phyloP scores from a whole-genome alignment of 2,113 vertebrate species.

The Anolis carolinensis region DNA sequence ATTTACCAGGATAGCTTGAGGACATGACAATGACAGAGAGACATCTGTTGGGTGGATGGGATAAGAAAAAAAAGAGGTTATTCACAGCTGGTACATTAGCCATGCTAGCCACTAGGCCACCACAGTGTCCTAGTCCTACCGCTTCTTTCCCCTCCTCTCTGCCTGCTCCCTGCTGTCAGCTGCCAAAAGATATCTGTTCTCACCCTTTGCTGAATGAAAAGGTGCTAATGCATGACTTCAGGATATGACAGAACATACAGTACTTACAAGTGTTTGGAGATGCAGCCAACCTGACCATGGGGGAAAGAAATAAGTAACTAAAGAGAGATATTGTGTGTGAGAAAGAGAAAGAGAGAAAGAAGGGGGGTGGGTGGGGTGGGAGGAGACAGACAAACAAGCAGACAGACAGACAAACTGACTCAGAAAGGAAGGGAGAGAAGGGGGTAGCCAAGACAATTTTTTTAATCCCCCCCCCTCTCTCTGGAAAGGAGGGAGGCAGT shows the following conservation, averaged over 20 bases:
- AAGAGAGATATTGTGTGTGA: constrained; percentile 60
- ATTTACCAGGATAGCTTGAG: constrained; percentile 79
- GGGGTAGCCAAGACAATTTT: constrained; percentile 35
- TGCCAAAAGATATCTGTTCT: constrained; percentile 93
- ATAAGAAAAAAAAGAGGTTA: constrained; percentile 60
- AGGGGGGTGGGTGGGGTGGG: not conserved
- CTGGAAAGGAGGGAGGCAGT: not conserved
- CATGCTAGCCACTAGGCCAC: constrained; percentile 80
- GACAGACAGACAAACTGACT: constrained; percentile 53
- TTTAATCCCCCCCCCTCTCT: constrained; percentile 38
- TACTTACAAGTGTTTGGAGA: constrained; percentile 85
- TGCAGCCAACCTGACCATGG: constrained; percentile 79
- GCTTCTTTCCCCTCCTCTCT: constrained; percentile 71
- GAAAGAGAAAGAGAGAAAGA: not conserved
- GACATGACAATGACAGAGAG: constrained; percentile 82
- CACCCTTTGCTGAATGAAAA: constrained; percentile 87
- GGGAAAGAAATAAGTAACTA: constrained; percentile 74
- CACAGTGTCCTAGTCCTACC: constrained; percentile 73
- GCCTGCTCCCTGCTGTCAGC: constrained; percentile 81
- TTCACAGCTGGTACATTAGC: constrained; percentile 80
- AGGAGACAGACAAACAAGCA: constrained; percentile 32
- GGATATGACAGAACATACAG: constrained; percentile 91
- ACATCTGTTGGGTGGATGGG: constrained; percentile 78
- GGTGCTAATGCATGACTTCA: constrained; percentile 92
- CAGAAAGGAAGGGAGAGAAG: constrained; percentile 42